Percentiles rank a stretch among this genome's conserved stretches.
These are phyloP conservation scores for Drosophila sechellia DNA, from an alignment of 1,140 invertebrate genomes.

Conservation along the genomic window DNA sequence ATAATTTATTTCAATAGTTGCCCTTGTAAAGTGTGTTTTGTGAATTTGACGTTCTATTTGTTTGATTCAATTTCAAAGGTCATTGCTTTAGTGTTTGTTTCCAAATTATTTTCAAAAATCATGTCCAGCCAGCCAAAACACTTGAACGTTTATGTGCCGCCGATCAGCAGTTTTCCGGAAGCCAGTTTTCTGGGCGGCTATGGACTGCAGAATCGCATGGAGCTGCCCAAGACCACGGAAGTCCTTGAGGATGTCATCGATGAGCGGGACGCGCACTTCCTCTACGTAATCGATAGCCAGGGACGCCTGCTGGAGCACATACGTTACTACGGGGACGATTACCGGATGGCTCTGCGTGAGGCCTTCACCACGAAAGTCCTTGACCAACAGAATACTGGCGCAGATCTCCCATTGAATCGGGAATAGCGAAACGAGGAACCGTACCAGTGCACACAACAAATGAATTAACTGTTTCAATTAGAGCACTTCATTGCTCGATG, in stretches of 20 bases:
- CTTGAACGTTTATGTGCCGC: conserved; percentile 46
- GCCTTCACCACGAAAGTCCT: conserved; percentile 12
- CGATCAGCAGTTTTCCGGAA: conserved; percentile 45
- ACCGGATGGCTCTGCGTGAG: conserved; percentile 45
- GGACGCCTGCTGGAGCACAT: conserved; percentile 54
- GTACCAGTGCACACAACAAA: background rate
- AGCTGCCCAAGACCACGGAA: background rate
- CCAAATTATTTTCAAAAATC: background rate
- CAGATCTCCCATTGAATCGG: background rate
- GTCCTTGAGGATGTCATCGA: conserved; percentile 6
- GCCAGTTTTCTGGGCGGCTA: conserved; percentile 2
- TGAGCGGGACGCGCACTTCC: conserved; percentile 26
- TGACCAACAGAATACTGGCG: background rate
- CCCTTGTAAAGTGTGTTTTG: too few species aligned
- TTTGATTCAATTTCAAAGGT: background rate
- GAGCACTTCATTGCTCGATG: background rate
- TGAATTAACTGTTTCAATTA: background rate
- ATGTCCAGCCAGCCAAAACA: background rate
- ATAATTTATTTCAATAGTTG: too few species aligned
- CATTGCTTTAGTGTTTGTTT: background rate
- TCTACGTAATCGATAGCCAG: conserved; percentile 44
- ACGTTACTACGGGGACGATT: conserved; percentile 53
- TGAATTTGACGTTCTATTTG: too few species aligned
- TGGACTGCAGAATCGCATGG: conserved; percentile 15
- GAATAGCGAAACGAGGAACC: background rate